Conservation (phyloP, 2,797 vertebrate species). For the Champsocephalus gunnari region DNA sequence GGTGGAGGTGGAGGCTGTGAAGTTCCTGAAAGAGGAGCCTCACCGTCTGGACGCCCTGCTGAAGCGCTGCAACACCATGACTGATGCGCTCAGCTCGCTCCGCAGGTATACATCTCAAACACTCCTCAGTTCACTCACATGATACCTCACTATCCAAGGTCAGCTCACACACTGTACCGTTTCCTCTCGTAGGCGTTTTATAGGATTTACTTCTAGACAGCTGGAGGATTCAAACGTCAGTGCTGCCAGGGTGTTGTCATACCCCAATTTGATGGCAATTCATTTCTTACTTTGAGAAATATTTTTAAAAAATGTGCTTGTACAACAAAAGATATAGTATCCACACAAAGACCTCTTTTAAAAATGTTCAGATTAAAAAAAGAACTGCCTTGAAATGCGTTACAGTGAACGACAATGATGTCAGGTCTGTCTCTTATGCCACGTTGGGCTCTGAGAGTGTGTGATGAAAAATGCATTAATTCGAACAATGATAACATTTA, state of each 20-base stretch:
- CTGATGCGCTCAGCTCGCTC: constrained; percentile 81
- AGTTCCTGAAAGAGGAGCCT: constrained; percentile 97
- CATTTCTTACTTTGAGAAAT: not conserved
- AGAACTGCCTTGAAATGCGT: too few species aligned
- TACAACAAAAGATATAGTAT: too few species aligned
- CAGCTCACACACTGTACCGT: not conserved
- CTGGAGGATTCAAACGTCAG: not conserved
- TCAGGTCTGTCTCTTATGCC: too few species aligned
- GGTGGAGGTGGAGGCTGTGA: constrained; percentile 96
- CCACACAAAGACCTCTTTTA: not conserved
- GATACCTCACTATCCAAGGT: not conserved
- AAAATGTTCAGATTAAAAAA: too few species aligned
- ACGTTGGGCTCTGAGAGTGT: too few species aligned
- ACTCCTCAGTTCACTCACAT: not conserved
- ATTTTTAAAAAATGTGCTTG: not conserved
- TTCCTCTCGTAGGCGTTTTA: not conserved
- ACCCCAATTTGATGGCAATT: not conserved
- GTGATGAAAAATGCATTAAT: too few species aligned
- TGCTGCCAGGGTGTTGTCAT: not conserved
- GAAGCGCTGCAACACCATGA: constrained; percentile 93
- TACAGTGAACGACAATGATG: too few species aligned
- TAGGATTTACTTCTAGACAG: not conserved
- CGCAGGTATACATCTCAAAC: constrained; percentile 66
- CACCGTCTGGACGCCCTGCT: constrained; percentile 93
- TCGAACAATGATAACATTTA: too few species aligned